Percentiles rank a stretch among this genome's conserved stretches.
Conservation (phyloP, 2,888 invertebrate genomes). For the Tiliacea citrago region DNA sequence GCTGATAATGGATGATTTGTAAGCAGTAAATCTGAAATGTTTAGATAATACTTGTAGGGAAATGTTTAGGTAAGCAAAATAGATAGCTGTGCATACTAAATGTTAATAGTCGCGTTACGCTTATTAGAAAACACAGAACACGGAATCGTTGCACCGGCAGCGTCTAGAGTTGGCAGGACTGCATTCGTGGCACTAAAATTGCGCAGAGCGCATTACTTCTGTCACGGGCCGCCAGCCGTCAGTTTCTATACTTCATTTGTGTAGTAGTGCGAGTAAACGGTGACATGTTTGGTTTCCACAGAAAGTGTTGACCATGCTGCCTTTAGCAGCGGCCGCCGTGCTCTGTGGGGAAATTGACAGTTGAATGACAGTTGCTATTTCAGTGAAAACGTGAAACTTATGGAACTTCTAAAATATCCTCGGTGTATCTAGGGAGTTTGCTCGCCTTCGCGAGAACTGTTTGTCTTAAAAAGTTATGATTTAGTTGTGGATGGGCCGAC, state of each 20-base stretch:
- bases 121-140: not conserved
- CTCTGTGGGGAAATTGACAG: not conserved
- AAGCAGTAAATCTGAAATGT: slow-evolving; percentile 49
- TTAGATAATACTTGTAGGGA: too few species aligned
- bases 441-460: slow-evolving; percentile 8
- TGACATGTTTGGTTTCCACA: too few species aligned
- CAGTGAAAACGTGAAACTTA: slow-evolving; percentile 1
- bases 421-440: slow-evolving; percentile 1
- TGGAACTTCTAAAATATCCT: slow-evolving; percentile 4
- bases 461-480: slow-evolving; percentile 45
- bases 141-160: not conserved
- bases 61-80: not conserved
- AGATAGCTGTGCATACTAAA: not conserved
- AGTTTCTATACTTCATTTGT: not conserved
- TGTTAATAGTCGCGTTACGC: not conserved
- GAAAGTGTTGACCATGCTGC: not conserved
- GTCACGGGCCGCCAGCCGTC: not conserved
- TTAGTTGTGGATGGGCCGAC: slow-evolving; percentile 26
- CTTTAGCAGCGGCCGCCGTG: too few species aligned
- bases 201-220: not conserved
- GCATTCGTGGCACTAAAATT: not conserved
- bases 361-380: slow-evolving; percentile 13
- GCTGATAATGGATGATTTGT: slow-evolving; percentile 18
- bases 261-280: too few species aligned
- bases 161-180: too few species aligned